Evolutionary conservation across 1,140 invertebrate species (phyloP).

Genomic region (Stegodyphus mimosarum): DNA sequence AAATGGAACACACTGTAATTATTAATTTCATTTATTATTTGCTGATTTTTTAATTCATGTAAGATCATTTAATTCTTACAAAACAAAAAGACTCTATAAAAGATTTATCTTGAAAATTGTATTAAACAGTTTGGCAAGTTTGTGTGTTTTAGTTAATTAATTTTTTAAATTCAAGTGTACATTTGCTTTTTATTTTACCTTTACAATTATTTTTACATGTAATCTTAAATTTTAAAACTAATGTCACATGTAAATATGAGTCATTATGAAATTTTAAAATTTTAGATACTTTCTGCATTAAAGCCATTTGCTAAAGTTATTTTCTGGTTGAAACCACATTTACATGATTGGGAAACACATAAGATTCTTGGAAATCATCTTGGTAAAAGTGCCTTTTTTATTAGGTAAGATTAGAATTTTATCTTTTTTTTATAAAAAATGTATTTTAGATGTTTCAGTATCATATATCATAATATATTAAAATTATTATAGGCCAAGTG

Average conservation of each 20-base stretch:
- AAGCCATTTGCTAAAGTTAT: conserved; percentile 38
- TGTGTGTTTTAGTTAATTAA: too few relatives aligned
- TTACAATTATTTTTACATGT: too few relatives aligned
- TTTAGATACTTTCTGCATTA: conserved; percentile 22
- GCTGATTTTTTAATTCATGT: too few relatives aligned
- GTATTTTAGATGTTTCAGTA: background rate
- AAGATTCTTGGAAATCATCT: background rate
- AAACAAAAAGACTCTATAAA: too few relatives aligned
- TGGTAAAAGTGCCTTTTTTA: conserved; percentile 28
- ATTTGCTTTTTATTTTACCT: too few relatives aligned
- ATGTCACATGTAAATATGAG: background rate
- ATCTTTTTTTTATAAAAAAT: background rate
- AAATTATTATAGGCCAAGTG: conserved; percentile 12
- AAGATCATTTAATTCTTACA: too few relatives aligned
- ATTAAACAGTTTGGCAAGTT: too few relatives aligned
- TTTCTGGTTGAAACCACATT: conserved; percentile 33
- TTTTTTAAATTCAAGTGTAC: too few relatives aligned
- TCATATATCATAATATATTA: background rate
- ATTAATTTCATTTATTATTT: too few relatives aligned
- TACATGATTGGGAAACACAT: conserved; percentile 15
- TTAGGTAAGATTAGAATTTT: conserved; percentile 8
- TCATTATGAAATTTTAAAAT: background rate
- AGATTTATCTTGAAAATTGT: too few relatives aligned
- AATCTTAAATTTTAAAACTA: background rate
- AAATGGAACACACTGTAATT: too few relatives aligned